phyloP scores from a whole-genome alignment of 1,140 invertebrate species.

The Megathymus violae region DNA sequence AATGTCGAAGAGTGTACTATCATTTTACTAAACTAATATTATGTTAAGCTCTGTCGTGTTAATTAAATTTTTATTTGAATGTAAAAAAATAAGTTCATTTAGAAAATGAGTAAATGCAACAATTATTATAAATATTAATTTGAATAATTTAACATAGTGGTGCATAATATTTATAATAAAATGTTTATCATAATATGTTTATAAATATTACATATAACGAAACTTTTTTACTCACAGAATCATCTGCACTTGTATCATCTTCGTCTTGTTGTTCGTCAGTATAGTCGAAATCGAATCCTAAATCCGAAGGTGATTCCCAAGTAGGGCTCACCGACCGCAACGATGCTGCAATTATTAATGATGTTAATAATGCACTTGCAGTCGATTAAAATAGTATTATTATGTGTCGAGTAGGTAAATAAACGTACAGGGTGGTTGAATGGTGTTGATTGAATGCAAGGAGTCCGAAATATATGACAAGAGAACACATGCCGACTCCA shows the following conservation, averaged over 20 bases:
- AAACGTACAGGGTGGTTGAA: slow-evolving; percentile 65
- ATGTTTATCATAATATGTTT: no score
- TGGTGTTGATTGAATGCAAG: slow-evolving; percentile 84
- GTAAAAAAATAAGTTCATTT: no score
- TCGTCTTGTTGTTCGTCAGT: slow-evolving; percentile 94
- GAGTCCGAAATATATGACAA: slow-evolving; percentile 90
- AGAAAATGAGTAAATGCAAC: no score
- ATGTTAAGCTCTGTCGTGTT: no score
- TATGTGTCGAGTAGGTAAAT: not conserved
- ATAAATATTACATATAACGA: no score
- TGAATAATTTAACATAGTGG: no score
- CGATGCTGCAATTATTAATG: slow-evolving; percentile 59
- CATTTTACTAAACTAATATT: not conserved
- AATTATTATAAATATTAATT: no score
- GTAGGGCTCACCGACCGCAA: slow-evolving; percentile 88
- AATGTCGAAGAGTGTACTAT: slow-evolving; percentile 7
- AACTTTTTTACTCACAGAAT: slow-evolving; percentile 87
- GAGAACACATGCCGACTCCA: slow-evolving; percentile 92
- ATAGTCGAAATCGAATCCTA: slow-evolving; percentile 92
- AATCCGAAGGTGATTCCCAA: slow-evolving; percentile 90
- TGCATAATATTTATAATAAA: no score
- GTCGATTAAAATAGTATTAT: no score
- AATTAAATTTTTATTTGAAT: no score
- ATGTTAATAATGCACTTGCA: not conserved
- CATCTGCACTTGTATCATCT: slow-evolving; percentile 95